Base-by-base conservation (phyloP, 2,888 invertebrate species). In the Metopia argyrocephala region DNA sequence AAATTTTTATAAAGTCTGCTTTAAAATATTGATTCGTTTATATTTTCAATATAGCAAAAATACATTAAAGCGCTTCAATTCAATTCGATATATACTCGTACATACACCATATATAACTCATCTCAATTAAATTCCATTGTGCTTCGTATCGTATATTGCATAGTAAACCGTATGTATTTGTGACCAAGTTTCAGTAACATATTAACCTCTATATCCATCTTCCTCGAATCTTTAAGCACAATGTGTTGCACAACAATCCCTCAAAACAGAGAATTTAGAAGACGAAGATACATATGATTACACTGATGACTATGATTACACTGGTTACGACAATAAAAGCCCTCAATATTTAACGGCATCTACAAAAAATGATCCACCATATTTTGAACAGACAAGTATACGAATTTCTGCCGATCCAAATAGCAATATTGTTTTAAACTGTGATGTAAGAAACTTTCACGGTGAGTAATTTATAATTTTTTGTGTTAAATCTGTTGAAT, bases 381-480 rank as follows among this genome's bases (percentile, higher is more conserved):
- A 86, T 54, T 90, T 90, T 48, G 88, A 87, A 56, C 69, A 76
- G 7, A 6, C 82, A 0, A 85, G 86, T 1, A 21, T 87, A 0
- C 75, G 38, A 2, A 57, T 87, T 27, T 84, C 85, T 15, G 88
- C 87, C 2, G 84, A 83, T 48, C 85, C 85, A 1, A 89, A 88
- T 0, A 85, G 86, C 5, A 83, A 87, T 84, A 86, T 88, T 12
- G 78, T 85, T 3, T 78, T 90, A 6, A 86, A 86, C 21, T 90
- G 90, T 82, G 88, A 89, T 78, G 88, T 84, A 0, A 85, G 86
- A 57, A 89, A 90, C 74, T 86, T 87, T 59, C 85, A 84, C 75
- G 78, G 90, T 90, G 76, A 75, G 86, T 84, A n/a, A 5, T 5
- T 28, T n/a, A n/a, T n/a, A n/a, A n/a, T n/a, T n/a, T n/a, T 15